Evolutionary conservation across 2,113 vertebrate species (phyloP).

Genomic region (Chitala chitala): DNA sequence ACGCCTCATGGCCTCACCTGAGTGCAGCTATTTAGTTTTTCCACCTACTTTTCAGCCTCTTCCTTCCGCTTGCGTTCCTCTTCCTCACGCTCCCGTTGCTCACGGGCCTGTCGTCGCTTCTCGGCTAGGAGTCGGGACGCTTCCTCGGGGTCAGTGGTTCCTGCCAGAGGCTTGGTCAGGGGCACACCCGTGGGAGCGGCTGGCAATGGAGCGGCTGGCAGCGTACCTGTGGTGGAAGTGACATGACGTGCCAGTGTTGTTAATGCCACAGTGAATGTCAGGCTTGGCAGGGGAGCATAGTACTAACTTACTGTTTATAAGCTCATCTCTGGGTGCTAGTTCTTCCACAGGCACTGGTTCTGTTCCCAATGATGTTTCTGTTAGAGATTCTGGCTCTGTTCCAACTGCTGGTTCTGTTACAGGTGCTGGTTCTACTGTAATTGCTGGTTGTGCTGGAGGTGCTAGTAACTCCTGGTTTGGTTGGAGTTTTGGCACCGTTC

Average conservation of each 20-base stretch:
- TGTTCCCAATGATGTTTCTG: conserved; percentile 47
- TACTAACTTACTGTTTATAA: conserved; percentile 21
- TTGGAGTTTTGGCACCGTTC: conserved; percentile 58
- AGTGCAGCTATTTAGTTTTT: too few species aligned
- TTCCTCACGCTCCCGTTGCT: conserved; percentile 85
- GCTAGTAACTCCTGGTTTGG: conserved; percentile 9
- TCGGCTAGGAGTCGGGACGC: conserved; percentile 83
- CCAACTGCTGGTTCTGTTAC: conserved; percentile 22
- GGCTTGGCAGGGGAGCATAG: conserved; percentile 31
- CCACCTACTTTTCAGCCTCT: conserved; percentile 74
- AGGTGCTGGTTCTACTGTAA: conserved; percentile 19
- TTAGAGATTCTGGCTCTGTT: conserved; percentile 43
- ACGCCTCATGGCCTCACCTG: not conserved
- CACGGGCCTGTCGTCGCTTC: conserved; percentile 84
- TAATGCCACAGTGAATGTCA: conserved; percentile 27
- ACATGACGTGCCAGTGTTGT: conserved; percentile 10
- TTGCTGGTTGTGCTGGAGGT: not conserved
- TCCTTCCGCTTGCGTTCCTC: conserved; percentile 72
- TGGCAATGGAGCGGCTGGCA: conserved; percentile 27
- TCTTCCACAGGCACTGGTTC: conserved; percentile 41
- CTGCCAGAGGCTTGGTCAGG: conserved; percentile 67
- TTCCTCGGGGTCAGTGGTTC: conserved; percentile 87
- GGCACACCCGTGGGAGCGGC: conserved; percentile 30
- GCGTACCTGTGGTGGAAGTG: conserved; percentile 21
- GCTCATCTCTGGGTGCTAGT: conserved; percentile 10